Evolutionary conservation across 2,113 vertebrate genomes (phyloP), one percentile per base, ranked within the genome.

Genomic region (Rhegmatorhina hoffmannsi): DNA sequence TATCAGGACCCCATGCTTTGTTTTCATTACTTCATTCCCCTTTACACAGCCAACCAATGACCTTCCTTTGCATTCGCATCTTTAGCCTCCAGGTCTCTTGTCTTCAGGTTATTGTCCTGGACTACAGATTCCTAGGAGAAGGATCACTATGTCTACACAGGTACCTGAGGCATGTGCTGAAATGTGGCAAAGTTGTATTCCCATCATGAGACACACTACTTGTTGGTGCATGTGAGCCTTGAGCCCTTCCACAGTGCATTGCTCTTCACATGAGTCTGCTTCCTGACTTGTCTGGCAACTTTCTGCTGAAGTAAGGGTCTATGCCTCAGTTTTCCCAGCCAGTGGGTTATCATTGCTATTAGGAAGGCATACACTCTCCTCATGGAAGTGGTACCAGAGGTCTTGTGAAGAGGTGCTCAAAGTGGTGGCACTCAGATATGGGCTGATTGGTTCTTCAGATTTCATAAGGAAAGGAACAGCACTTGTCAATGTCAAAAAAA

Each of bases 171-270:
- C 21, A 7, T 59, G n/a, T 34, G 21, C 43, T 34, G n/a, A 40
- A 21, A 13, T 0, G 5, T 16, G 36, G 9, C 8, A 2, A 40
- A 70, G 43, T 2, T 64, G 36, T 33, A 15, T 15, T 79, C 20
- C 18, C 62, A 20, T 62, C 1, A 0, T 68, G 28, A 79, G 60
- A 34, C 1, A 1, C 60, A 21, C 7, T 10, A 4, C 9, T 17
- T 43, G 19, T 3, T 6, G 3, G 21, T 36, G 38, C 33, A 29
- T 7, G 2, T 2, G 19, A 60, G 36, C 67, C 21, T 83, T 20
- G 7, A 76, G 36, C 8, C 19, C 28, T 79, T 17, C 38, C 80
- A 6, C 29, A 49, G n/a, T 1, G 28, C 26, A 4, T 4, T 17
- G 13, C 2, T 69, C 46, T 66, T 74, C 74, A 10, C 12, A 2